phyloP scores from a whole-genome alignment of 2,797 vertebrate species.

The Halcyon leucocephala region DNA sequence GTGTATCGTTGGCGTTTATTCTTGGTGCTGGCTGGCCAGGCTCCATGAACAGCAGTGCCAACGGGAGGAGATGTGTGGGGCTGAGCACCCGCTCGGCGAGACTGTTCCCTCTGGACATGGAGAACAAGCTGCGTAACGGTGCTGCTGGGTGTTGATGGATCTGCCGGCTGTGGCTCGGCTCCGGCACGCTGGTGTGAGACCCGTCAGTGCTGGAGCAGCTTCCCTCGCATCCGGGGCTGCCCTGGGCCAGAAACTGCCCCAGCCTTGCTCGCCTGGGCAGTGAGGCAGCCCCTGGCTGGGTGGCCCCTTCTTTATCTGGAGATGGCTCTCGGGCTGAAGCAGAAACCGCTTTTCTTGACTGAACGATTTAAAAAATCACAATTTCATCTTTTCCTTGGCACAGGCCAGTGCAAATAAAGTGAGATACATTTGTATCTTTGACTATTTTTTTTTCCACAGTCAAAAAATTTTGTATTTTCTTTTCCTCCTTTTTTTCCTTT shows the following conservation, averaged over 20 bases:
- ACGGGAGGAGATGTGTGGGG: not conserved
- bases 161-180: fast-evolving
- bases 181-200: fast-evolving
- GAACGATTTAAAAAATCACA: not conserved
- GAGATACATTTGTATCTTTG: not conserved
- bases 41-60: not conserved
- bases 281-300: not conserved
- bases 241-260: not conserved
- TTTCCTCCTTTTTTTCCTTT: not conserved
- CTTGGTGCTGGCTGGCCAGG: not conserved
- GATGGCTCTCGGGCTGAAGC: not conserved
- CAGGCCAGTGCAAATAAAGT: not conserved
- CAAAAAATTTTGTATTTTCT: not conserved
- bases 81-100: fast-evolving
- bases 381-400: constrained; percentile 37
- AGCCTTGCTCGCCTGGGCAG: too few relatives aligned
- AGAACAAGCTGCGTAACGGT: not conserved
- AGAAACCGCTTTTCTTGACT: not conserved
- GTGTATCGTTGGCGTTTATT: not conserved
- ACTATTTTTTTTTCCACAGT: not conserved
- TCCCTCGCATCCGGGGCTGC: not conserved
- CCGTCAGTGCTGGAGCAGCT: fast-evolving
- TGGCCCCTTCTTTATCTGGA: not conserved
- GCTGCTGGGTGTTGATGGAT: not conserved
- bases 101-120: fast-evolving